phyloP scores from a whole-genome alignment of 2,113 vertebrate species.

The Lasiurus borealis region DNA sequence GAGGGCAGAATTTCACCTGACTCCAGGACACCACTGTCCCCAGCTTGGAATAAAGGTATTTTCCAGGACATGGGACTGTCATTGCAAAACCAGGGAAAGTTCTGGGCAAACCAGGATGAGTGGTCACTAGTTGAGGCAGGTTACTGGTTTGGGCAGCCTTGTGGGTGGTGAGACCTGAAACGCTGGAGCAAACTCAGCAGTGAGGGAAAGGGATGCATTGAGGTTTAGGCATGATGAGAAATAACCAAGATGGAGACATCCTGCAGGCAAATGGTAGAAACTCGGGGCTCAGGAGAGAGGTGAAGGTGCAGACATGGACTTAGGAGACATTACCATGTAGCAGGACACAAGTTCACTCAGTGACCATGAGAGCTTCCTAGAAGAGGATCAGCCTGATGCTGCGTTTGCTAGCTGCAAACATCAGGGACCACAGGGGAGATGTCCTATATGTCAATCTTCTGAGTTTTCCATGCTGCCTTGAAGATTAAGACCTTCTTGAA shows the following conservation, averaged over 20 bases:
- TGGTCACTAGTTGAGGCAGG: background rate
- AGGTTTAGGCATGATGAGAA: background rate
- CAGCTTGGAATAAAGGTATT: background rate
- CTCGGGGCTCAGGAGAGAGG: background rate
- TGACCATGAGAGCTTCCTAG: background rate
- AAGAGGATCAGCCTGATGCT: background rate
- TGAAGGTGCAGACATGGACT: background rate
- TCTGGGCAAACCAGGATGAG: background rate
- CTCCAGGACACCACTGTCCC: background rate
- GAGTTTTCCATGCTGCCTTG: background rate
- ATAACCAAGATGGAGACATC: background rate
- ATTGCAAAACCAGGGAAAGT: background rate
- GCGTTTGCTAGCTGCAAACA: background rate
- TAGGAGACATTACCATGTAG: background rate
- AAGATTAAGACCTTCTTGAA: background rate
- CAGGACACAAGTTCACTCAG: background rate
- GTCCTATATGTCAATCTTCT: background rate
- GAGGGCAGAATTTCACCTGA: background rate
- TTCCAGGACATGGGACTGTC: background rate
- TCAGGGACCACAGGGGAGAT: background rate
- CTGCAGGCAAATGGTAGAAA: background rate
- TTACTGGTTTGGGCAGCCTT: background rate
- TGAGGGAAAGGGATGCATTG: accelerated
- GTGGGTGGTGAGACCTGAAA: background rate
- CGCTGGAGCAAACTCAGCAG: accelerated